A percentile compares a stretch with the other conserved stretches of the same genome.
These are phyloP conservation scores for Distichodus sexfasciatus DNA, from an alignment of 2,797 vertebrate species.

Conservation along the genomic window DNA sequence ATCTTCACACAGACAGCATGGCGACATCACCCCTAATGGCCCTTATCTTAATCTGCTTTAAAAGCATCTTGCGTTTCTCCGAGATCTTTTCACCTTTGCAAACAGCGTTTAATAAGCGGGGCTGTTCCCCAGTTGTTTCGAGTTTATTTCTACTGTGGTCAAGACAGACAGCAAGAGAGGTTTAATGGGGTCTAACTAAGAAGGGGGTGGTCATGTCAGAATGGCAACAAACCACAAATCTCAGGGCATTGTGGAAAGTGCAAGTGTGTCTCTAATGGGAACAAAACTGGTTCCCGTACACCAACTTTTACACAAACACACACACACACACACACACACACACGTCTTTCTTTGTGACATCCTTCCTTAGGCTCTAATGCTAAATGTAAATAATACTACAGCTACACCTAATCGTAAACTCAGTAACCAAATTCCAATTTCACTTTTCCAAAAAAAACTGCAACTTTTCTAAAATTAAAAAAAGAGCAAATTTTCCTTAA, in stretches of 20 bases:
- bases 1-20: slow-evolving; percentile 86
- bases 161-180: slow-evolving; percentile 53
- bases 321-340: not conserved
- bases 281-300: not conserved
- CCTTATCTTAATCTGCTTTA: slow-evolving; percentile 91
- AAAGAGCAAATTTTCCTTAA: too few relatives aligned
- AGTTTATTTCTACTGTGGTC: slow-evolving; percentile 37
- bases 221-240: slow-evolving; percentile 59
- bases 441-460: too few relatives aligned
- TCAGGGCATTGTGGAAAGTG: slow-evolving; percentile 31
- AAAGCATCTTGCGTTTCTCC: slow-evolving; percentile 86
- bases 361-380: too few relatives aligned
- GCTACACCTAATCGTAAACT: too few relatives aligned
- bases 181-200: slow-evolving; percentile 63
- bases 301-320: not conserved
- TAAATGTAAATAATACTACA: too few relatives aligned
- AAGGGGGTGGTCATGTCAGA: slow-evolving; percentile 53
- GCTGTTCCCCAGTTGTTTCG: slow-evolving; percentile 32
- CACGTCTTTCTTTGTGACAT: too few relatives aligned
- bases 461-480: too few relatives aligned
- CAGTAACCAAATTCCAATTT: too few relatives aligned
- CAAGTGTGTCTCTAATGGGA: slow-evolving; percentile 9
- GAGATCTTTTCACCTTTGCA: slow-evolving; percentile 82
- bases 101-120: slow-evolving; percentile 73
- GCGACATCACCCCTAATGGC: slow-evolving; percentile 86